Base-by-base conservation (phyloP, 2,888 invertebrate genomes). In the Zeuzera pyrina region DNA sequence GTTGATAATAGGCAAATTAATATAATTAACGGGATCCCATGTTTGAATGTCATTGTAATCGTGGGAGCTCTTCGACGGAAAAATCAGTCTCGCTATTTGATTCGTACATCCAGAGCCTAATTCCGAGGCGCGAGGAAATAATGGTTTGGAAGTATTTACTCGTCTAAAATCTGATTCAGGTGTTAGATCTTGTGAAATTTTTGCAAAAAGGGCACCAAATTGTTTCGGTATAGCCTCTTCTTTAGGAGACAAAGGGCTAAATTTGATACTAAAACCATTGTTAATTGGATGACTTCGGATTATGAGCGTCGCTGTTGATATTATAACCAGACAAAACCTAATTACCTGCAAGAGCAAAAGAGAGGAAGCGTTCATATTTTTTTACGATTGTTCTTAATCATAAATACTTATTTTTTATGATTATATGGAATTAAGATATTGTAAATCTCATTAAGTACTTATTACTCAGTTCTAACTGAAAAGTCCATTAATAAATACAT, bases 1-100 rank as follows among this genome's bases (percentile, higher is more conserved):
- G 3, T 49, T 53, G 2, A 71, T 31, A 3, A 73, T 40, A 1
- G 79, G 77, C 29, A 78, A 47, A 35, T 64, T 65, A 10, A 74
- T 52, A 31, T 52, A 56, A 34, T 53, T 53, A 8, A 14, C 15
- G n/a, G n/a, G n/a, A n/a, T n/a, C n/a, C n/a, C n/a, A n/a, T n/a
- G n/a, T n/a, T n/a, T n/a, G n/a, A n/a, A n/a, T 11, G 16, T 36
- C 31, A 30, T 44, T 42, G 14, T 38, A 23, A 12, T 32, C 28
- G 12, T 35, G 16, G 1, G 31, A 5, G 8, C 21, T 24, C 28
- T 40, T 49, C 2, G 34, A 13, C 0, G 65, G 58, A 32, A 50
- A 52, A 25, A 62, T 21, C 36, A 66, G 43, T 47, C 56, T 70
- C 0, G 59, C 60, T 30, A 69, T 51, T 52, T 69, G 65, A 42